Evolutionary conservation across 2,113 vertebrate species (phyloP), one percentile per base, ranked within the genome.

Genomic region (Anoura caudifer): DNA sequence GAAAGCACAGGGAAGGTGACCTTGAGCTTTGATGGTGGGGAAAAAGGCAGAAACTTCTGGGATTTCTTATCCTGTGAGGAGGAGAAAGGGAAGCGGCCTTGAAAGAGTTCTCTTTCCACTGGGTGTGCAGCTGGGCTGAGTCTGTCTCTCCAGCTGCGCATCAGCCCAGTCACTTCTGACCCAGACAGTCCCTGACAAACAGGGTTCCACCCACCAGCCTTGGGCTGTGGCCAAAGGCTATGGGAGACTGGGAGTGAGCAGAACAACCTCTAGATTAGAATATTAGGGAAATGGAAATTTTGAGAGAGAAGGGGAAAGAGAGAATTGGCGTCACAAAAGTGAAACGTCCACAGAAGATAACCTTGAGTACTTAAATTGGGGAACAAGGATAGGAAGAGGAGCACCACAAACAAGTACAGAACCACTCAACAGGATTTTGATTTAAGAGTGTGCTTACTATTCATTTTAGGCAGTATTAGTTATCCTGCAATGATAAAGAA

Each of bases 211-310:
- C 86, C 97, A 84, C 95, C 56, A 63, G 75, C 33, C 63, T 72
- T 26, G 15, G 84, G 41, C 61, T 11, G 36, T 5, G 7, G 93
- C 97, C 95, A 93, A 50, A 41, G 26, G 47, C 47, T 72, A 89
- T 88, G 83, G 67, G 73, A 88, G 91, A 72, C 11, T 0, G 59
- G 45, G 67, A 77, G 22, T 45, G 7, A 54, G 65, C 94, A 90
- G 52, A 95, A 38, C 59, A 65, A 54, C 31, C 67, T 86, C 85
- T 28, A 73, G 31, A 38, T 67, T 47, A 31, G 61, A 77, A 41
- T 36, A 36, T 54, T 70, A 82, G 83, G 89, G 95, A 97, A 96
- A 83, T 90, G 95, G 97, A 98, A 97, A 97, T 24, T 87, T 86
- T 91, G 87, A 96, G 80, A 94, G 47, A 59, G 45, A 73, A 69